Base-by-base conservation (phyloP, 2,113 vertebrate species). In the Neodontobutis hainanensis region DNA sequence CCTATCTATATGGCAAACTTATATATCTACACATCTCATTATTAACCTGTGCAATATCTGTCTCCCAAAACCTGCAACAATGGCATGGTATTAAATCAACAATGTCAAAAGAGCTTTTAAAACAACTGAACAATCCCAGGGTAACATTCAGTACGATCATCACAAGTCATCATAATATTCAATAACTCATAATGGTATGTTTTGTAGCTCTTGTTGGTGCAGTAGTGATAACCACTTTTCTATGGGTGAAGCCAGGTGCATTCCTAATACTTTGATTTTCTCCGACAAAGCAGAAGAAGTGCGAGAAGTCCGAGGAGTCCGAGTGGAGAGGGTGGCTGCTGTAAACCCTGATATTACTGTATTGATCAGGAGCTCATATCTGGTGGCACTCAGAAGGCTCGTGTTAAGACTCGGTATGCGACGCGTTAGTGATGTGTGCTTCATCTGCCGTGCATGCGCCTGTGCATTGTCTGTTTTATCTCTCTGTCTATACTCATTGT, bases 341-440 rank as follows among this genome's bases (percentile, higher is more conserved):
- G 67, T 76, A 74, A 85, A 87, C 81, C 70, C 62, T 81, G 71
- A 83, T 87, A 88, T 87, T 83, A 84, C 53, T 62, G 68, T 86
- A 90, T 89, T 86, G 87, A 89, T 90, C 80, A 77, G 71, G 60
- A 63, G 65, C 58, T 79, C 85, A 81, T 84, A 81, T 85, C 56
- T 81, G 67, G 61, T 78, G 71, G 73, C 84, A 83, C 77, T 75
- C 73, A 70, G 66, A 81, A 63, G 73, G 75, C 60, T 73, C 70
- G 15, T 19, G 73, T 70, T 46, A 57, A 62, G 63, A 72, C 70
- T 68, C 34, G 3, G 49, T 73, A 63, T 78, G 77, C 16, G 67
- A 81, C 19, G 12, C 73, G 68, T 66, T 80, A 68, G 65, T 73
- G 73, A 73, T 82, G 45, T 62, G 75, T 60, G 82, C 70, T 58